Evolutionary conservation across 1,140 invertebrate genomes (phyloP).

Genomic region (Drosophila mauritiana): DNA sequence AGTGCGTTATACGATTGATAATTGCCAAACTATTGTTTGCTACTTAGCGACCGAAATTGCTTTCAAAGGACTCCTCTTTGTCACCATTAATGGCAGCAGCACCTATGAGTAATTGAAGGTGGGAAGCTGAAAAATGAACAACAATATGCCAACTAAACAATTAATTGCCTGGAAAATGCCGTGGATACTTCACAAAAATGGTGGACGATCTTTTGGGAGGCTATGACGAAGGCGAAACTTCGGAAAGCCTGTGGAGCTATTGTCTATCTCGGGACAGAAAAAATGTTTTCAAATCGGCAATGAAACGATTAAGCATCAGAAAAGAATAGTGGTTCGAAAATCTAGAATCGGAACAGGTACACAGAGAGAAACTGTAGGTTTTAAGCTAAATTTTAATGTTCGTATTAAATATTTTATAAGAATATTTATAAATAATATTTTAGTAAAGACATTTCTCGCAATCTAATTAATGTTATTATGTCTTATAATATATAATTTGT

Average conservation of each 20-base stretch:
- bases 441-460: background rate
- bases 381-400: background rate
- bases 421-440: too few relatives aligned
- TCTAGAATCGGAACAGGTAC: background rate
- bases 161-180: conserved; percentile 48
- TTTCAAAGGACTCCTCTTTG: conserved; percentile 48
- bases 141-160: conserved; percentile 41
- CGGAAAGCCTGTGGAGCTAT: conserved; percentile 41
- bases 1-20: conserved; percentile 40
- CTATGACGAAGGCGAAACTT: conserved; percentile 44
- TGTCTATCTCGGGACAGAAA: conserved; percentile 4
- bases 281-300: conserved; percentile 8
- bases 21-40: conserved; percentile 59
- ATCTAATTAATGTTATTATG: too few relatives aligned
- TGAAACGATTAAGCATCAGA: background rate
- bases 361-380: background rate
- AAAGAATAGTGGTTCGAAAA: background rate
- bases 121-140: conserved; percentile 43
- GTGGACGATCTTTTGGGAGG: conserved; percentile 32
- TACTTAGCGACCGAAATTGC: conserved; percentile 62
- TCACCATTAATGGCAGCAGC: conserved; percentile 38
- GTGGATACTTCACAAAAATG: conserved; percentile 37
- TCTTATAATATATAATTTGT: too few relatives aligned
- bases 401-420: background rate
- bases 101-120: conserved; percentile 53